Base-by-base conservation (phyloP, 1,140 invertebrate species). In the Zaprionus tsacasi region DNA sequence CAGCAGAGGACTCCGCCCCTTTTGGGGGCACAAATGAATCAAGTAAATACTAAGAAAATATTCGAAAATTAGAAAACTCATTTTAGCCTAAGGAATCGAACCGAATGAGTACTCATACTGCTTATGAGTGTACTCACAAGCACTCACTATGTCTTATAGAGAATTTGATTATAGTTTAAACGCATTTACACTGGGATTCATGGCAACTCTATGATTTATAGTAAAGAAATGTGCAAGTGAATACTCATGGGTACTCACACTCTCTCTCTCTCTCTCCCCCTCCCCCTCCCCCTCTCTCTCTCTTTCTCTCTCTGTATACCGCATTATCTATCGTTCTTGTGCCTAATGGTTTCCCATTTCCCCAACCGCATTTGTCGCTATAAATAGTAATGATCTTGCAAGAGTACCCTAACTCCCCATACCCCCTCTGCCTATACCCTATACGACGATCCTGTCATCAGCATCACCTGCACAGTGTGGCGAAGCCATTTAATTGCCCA, bases 401-500 rank as follows among this genome's bases (percentile, higher is more conserved):
- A 27, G 25, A 27, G n/a, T n/a, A n/a, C n/a, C n/a, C n/a, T n/a
- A n/a, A n/a, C n/a, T n/a, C n/a, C n/a, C n/a, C n/a, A n/a, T n/a
- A n/a, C n/a, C n/a, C 21, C 21, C 21, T 21, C 21, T 21, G 21
- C 21, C 21, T 21, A 21, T 30, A 30, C 3, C 27, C 27, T 30
- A 30, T 30, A 30, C 21, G 27, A 3, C 6, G 21, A 1, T 6
- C 13, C 27, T 30, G 27, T 17, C 45, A 38, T 36, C 56, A 55
- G 25, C 61, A 40, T 75, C 72, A 75, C 72, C 72, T 75, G 82
- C 68, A 68, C 52, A 12, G 61, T 78, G 60, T 36, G 52, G 60
- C 67, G 82, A 85, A 85, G 82, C 82, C 82, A 86, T 85, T 86
- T 81, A 86, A 85, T 85, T 69, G 69, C 79, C 79, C 67, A 59